A percentile compares a stretch with the other conserved stretches of the same genome.
Conservation (phyloP, 2,888 invertebrate species). For the Osmoderma eremita region DNA sequence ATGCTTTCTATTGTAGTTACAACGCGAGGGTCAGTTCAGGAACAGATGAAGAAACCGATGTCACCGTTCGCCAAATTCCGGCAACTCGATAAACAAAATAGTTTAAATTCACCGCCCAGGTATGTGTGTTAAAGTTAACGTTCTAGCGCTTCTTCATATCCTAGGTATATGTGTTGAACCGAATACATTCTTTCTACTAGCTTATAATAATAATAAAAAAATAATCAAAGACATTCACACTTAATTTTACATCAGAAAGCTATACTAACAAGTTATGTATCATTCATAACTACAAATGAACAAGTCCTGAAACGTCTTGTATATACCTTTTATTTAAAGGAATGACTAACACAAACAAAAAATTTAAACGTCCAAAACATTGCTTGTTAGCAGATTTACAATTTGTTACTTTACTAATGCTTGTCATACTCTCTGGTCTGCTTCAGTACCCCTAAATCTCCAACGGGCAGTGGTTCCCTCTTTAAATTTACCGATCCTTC, state of each 20-base stretch:
- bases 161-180: slow-evolving; percentile 73
- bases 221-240: no score
- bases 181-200: no score
- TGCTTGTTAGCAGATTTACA: background rate
- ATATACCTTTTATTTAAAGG: no score
- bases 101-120: slow-evolving; percentile 78
- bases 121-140: slow-evolving; percentile 64
- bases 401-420: slow-evolving; percentile 32
- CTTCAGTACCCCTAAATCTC: slow-evolving; percentile 78
- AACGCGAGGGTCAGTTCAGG: slow-evolving; percentile 55
- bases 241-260: no score
- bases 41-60: slow-evolving; percentile 72
- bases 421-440: slow-evolving; percentile 19
- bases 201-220: no score
- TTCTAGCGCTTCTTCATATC: slow-evolving; percentile 66
- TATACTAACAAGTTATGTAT: no score
- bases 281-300: background rate
- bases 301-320: no score
- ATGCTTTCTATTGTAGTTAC: slow-evolving; percentile 52
- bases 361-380: background rate
- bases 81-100: slow-evolving; percentile 89
- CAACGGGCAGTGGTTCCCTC: slow-evolving; percentile 74
- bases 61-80: slow-evolving; percentile 93
- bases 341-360: no score
- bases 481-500: slow-evolving; percentile 93